Percentiles rank a stretch among this genome's conserved stretches.
phyloP scores from a whole-genome alignment of 2,888 invertebrate genomes.

The Piscicola geometra region DNA sequence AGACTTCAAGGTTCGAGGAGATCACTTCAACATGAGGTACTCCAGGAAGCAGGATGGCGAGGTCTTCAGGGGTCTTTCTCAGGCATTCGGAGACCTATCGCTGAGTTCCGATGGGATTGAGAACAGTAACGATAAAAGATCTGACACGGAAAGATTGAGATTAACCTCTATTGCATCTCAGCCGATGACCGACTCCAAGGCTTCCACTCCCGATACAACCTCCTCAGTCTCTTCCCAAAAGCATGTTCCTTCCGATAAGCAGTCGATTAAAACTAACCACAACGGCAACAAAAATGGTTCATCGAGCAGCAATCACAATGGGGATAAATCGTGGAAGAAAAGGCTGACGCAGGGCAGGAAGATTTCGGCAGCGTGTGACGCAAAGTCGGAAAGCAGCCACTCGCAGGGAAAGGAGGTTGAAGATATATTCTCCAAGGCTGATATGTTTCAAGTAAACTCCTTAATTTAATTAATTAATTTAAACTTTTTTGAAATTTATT shows the following conservation, averaged over 20 bases:
- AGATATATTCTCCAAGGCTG: slow-evolving; percentile 34
- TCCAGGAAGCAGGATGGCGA: neutral
- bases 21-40: neutral
- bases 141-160: neutral
- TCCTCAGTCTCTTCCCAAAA: neutral
- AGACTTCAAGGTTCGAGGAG: neutral
- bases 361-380: neutral
- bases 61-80: neutral
- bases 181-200: neutral
- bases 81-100: neutral
- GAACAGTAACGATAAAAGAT: neutral
- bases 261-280: neutral
- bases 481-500: neutral
- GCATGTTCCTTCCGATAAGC: too few species aligned
- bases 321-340: neutral
- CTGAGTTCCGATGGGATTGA: neutral
- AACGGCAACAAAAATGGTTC: too few species aligned
- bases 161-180: neutral
- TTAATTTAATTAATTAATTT: neutral
- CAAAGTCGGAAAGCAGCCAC: neutral
- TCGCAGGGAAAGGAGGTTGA: slow-evolving; percentile 1
- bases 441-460: slow-evolving; percentile 32
- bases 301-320: neutral
- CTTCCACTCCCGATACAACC: neutral
- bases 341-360: neutral